Evolutionary conservation across 2,888 invertebrate genomes (phyloP), one percentile per base, ranked within the genome.

Genomic region (Amphimallon solstitiale): DNA sequence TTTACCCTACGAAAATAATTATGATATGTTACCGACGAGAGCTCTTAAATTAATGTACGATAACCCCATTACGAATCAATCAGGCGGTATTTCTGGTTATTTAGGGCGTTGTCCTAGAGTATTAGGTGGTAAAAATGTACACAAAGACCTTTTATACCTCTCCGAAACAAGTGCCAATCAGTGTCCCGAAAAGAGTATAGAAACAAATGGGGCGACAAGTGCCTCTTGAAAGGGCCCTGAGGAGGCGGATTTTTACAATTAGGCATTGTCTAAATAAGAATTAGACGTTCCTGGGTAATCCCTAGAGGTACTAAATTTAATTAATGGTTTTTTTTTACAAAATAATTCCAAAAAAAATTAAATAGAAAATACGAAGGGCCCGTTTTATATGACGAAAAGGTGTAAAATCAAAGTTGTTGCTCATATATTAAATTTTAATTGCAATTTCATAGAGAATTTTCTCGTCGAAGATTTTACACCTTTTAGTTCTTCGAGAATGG

Each of bases 31-130:
- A 34, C 87, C 88, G 2, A 88, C 88, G 0, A 85, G 86, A 73
- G 85, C 87, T 0, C 87, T 88, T 74, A 85, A 85, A 70, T 77
- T 84, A 0, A 75, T 87, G 29, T 85, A 86, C 73, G 86, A 86
- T 49, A 82, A 85, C 67, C 78, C 82, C 1, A 77, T 75, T 45
- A 79, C 78, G 56, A 74, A 83, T 73, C 78, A 76, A 71, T 73
- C 78, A 2, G 79, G 79, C 23, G 79, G 77, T 67, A 78, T 86
- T 70, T 83, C 84, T 67, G 83, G 85, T 7, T 82, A 86, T 73
- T 84, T 85, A 19, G 88, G 87, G 0, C 84, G 87, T 54, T 90
- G 90, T 78, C 90, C 90, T 0, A 83, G 88, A 63, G 86, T 89
- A 45, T 81, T 86, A 67, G 88, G 87, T 73, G 84, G 86, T 12